Evolutionary conservation across 2,797 vertebrate genomes (phyloP).

Genomic region (Acipenser oxyrinchus): DNA sequence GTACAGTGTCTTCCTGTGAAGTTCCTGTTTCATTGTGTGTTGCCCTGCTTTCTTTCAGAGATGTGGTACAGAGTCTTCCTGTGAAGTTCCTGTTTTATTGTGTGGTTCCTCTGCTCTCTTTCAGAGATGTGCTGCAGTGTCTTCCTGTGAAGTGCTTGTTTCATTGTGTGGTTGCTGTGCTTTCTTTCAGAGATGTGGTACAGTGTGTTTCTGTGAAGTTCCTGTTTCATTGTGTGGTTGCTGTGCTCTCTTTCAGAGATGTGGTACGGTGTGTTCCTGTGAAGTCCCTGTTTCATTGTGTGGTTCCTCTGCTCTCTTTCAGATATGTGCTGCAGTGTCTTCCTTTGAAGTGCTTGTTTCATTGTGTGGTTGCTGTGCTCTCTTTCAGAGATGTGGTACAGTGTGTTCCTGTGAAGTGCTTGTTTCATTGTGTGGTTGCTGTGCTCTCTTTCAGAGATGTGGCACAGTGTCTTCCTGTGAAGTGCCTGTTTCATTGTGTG

Average conservation of each 20-base stretch:
- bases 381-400: slow-evolving; percentile 92
- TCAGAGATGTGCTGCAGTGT: slow-evolving; percentile 97
- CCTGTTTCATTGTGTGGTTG: neutral
- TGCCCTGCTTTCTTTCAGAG: slow-evolving; percentile 51
- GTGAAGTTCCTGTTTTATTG: slow-evolving; percentile 37
- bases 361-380: neutral
- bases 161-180: neutral
- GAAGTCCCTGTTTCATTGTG: slow-evolving; percentile 23
- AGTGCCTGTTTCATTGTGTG: too few relatives aligned
- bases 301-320: slow-evolving; percentile 14
- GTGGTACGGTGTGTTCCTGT: slow-evolving; percentile 95
- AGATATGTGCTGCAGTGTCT: slow-evolving; percentile 98
- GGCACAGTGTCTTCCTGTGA: slow-evolving; percentile 94
- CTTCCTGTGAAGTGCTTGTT: slow-evolving; percentile 63
- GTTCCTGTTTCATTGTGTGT: neutral
- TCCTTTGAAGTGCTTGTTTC: slow-evolving; percentile 57
- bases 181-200: slow-evolving; percentile 89
- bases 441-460: slow-evolving; percentile 74
- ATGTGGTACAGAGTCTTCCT: slow-evolving; percentile 97
- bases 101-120: slow-evolving; percentile 7
- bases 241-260: slow-evolving; percentile 65
- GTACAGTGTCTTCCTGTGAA: slow-evolving; percentile 89
- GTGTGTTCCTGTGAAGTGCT: slow-evolving; percentile 74
- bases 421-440: neutral
- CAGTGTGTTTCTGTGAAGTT: slow-evolving; percentile 78